Conservation (phyloP, 2,113 vertebrate species). For the Tinamus guttatus region DNA sequence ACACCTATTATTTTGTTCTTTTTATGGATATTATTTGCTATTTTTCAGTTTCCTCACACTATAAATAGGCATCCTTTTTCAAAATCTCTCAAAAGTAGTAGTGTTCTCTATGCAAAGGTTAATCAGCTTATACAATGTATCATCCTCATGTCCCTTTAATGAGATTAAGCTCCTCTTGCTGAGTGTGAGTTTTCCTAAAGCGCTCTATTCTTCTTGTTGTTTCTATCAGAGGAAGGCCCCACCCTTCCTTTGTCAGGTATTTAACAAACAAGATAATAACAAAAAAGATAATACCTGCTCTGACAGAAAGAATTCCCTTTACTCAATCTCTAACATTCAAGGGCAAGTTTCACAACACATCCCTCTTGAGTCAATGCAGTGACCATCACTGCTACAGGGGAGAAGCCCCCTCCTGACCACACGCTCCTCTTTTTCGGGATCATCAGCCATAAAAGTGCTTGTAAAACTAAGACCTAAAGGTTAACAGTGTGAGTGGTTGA, state of each 20-base stretch:
- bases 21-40: not conserved
- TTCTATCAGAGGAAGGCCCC: conserved; percentile 3
- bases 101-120: conserved; percentile 11
- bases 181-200: not conserved
- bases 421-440: not conserved
- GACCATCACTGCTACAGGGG: not conserved
- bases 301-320: not conserved
- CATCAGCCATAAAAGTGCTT: not conserved
- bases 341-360: not conserved
- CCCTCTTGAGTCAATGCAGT: not conserved
- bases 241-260: conserved; percentile 24
- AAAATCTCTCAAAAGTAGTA: conserved; percentile 16
- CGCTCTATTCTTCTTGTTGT: not conserved
- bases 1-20: accelerated
- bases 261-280: not conserved
- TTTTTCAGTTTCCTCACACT: not conserved
- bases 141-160: conserved; percentile 48
- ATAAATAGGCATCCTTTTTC: not conserved
- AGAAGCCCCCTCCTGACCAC: not conserved
- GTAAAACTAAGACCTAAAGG: not conserved
- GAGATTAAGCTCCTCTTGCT: conserved; percentile 50
- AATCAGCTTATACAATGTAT: conserved; percentile 47
- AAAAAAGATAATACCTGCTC: not conserved
- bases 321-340: not conserved
- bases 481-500: not conserved